These are phyloP conservation scores for Thera obeliscata DNA, from an alignment of 2,888 invertebrate species.

Conservation along the genomic window DNA sequence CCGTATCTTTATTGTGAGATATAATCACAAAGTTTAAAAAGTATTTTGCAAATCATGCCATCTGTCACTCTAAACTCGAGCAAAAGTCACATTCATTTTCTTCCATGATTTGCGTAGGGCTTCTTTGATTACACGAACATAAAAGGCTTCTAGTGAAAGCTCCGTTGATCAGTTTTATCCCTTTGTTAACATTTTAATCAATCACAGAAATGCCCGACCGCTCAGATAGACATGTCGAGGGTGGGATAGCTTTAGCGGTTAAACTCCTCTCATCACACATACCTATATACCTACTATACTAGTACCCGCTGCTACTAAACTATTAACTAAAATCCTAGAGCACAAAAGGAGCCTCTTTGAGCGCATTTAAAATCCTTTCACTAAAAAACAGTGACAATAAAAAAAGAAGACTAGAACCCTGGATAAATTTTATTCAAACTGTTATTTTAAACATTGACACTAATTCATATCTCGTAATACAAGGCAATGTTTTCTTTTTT, in stretches of 20 bases:
- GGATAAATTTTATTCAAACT: too few relatives aligned
- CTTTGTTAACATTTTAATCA: conserved; percentile 83
- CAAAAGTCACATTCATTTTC: conserved; percentile 62
- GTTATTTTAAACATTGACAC: too few relatives aligned
- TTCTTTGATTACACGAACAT: conserved; percentile 78
- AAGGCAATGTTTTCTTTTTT: too few relatives aligned
- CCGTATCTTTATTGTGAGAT: too few relatives aligned
- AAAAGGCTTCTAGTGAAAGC: conserved; percentile 80
- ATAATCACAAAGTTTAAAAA: neutral
- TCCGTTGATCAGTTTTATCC: conserved; percentile 79
- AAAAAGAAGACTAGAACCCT: too few relatives aligned
- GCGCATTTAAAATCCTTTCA: too few relatives aligned
- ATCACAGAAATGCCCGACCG: conserved; percentile 67
- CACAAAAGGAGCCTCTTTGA: too few relatives aligned
- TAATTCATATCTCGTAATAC: too few relatives aligned
- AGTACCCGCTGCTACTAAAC: too few relatives aligned
- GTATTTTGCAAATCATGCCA: neutral
- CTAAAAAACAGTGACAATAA: too few relatives aligned
- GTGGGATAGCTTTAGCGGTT: conserved; percentile 25
- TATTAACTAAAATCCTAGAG: too few relatives aligned
- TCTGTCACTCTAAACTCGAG: conserved; percentile 26
- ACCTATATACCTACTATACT: neutral
- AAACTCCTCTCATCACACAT: conserved; percentile 2
- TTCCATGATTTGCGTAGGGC: conserved; percentile 67
- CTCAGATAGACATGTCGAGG: conserved; percentile 39